Conservation (phyloP, 2,888 invertebrate species). For the Sarcophaga rosellei region DNA sequence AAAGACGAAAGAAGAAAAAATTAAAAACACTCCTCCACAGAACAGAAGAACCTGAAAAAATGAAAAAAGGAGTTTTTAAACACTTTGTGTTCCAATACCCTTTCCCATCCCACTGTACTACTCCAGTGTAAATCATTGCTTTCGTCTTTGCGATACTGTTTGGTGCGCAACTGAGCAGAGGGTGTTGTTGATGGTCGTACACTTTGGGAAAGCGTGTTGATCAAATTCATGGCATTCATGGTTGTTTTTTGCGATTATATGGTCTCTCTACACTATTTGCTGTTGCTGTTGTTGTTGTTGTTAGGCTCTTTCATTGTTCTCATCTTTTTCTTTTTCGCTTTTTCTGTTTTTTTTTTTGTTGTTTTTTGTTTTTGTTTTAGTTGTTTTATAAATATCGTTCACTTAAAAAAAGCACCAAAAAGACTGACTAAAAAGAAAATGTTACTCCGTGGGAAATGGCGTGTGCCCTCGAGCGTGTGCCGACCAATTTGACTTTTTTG, state of each 20-base stretch:
- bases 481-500: slow-evolving; percentile 82
- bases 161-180: slow-evolving; percentile 45
- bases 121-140: background rate
- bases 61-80: slow-evolving; percentile 45
- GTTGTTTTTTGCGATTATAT: slow-evolving; percentile 53
- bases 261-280: slow-evolving; percentile 54
- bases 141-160: background rate
- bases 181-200: slow-evolving; percentile 69
- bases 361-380: slow-evolving; percentile 1
- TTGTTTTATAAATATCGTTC: background rate
- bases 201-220: slow-evolving; percentile 68
- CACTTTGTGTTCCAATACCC: slow-evolving; percentile 21
- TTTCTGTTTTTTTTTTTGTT: too few relatives aligned
- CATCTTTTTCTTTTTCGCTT: too few relatives aligned
- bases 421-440: slow-evolving; percentile 70
- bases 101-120: slow-evolving; percentile 2
- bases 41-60: slow-evolving; percentile 41
- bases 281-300: slow-evolving; percentile 39
- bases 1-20: slow-evolving; percentile 1
- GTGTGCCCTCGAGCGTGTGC: slow-evolving; percentile 85
- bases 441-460: slow-evolving; percentile 83
- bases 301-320: too few relatives aligned
- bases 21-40: slow-evolving; percentile 61
- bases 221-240: slow-evolving; percentile 66
- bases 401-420: background rate